Evolutionary conservation across 2,888 invertebrate genomes (phyloP).

Genomic region (Tipula lateralis): DNA sequence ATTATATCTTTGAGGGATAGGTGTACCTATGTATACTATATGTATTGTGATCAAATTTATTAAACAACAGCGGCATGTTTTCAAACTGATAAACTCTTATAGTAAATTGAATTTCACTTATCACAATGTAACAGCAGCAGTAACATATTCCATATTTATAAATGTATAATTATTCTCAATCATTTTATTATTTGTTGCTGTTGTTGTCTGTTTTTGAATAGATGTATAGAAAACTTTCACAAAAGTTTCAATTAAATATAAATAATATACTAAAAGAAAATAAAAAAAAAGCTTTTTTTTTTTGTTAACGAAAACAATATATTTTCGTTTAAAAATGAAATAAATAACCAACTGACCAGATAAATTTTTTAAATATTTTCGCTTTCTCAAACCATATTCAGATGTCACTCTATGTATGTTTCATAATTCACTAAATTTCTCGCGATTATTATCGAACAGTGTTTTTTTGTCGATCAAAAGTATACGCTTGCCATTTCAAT

Average conservation of each 20-base stretch:
- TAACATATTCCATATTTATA: background rate
- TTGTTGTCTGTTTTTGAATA: background rate
- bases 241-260: constrained; percentile 15
- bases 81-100: background rate
- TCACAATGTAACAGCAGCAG: background rate
- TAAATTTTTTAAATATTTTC: background rate
- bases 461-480: background rate
- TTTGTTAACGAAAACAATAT: background rate
- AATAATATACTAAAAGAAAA: background rate
- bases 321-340: background rate
- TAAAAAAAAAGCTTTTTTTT: background rate
- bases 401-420: background rate
- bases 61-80: background rate
- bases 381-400: background rate
- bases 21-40: background rate
- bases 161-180: constrained; percentile 5
- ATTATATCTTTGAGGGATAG: background rate
- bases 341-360: background rate
- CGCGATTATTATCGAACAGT: background rate
- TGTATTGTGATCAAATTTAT: background rate
- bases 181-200: background rate
- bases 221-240: background rate
- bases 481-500: background rate
- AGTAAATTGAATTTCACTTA: constrained; percentile 9
- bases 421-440: background rate